Evolutionary conservation across 2,113 vertebrate species (phyloP), one percentile per base, ranked within the genome.

Genomic region (Marmota flaviventris): DNA sequence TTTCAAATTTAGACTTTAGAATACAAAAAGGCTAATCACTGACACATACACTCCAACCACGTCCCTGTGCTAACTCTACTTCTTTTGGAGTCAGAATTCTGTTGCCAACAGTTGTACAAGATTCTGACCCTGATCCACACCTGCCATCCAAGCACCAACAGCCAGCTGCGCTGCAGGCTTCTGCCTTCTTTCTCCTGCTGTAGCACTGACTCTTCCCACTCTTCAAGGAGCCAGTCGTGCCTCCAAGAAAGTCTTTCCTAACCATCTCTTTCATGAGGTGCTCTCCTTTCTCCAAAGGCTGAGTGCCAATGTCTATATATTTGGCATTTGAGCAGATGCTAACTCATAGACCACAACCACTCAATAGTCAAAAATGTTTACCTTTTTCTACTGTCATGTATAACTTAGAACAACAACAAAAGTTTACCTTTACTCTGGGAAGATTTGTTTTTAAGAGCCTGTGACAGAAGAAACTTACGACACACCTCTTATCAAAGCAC

Each of bases 1-100:
- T 84, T 77, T 94, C 86, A 94, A 78, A 67, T 89, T 89, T 58
- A 85, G 63, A 73, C 78, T 89, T 82, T 45, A 78, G 37, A 75
- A 42, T 24, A 75, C 6, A 63, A 37, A 86, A 81, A 61, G 48
- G 58, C 32, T 39, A 14, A 65, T 56, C 32, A 7, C 18, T 34
- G 65, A 1, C 5, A 53, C 58, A 22, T 24, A 79, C 6, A 85
- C 5, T 27, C 61, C 18, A 81, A 73, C 16, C n/a, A n/a, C 29
- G 1, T 73, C 48, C 61, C 29, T 18, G 6, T 24, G 27, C 65
- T 83, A 70, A 76, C n/a, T 72, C 39, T 72, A 42, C 63, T n/a
- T 77, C n/a, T 58, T 11, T 75, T 70, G 85, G n/a, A 39, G n/a
- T 27, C 48, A 73, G 45, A 85, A 6, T 61, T 85, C 61, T n/a